Conservation (phyloP, 2,888 invertebrate species). For the Dryomyza anilis region DNA sequence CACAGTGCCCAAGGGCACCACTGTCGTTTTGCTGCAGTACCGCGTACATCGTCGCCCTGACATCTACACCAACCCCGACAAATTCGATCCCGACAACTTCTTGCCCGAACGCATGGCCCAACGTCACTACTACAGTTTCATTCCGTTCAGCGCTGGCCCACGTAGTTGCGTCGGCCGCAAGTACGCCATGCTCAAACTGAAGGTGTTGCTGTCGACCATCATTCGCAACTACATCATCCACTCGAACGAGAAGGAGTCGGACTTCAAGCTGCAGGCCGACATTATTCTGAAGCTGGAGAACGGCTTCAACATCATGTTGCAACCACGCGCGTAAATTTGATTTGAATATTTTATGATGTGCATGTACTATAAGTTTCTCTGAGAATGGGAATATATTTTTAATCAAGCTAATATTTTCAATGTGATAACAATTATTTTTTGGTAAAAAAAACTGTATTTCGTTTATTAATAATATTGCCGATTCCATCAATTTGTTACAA, state of each 20-base stretch:
- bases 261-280: constrained; percentile 73
- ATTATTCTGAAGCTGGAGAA: constrained; percentile 77
- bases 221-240: constrained; percentile 71
- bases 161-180: constrained; percentile 81
- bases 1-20: constrained; percentile 72
- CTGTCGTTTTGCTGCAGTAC: constrained; percentile 71
- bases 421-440: too few species aligned
- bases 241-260: constrained; percentile 69
- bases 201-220: constrained; percentile 74
- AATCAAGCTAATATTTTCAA: too few species aligned
- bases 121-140: constrained; percentile 79
- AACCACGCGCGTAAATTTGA: constrained; percentile 70
- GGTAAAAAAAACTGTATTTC: background rate
- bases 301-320: constrained; percentile 72
- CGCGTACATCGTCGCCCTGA: constrained; percentile 71
- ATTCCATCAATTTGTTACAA: background rate
- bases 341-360: too few species aligned
- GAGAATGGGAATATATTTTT: too few species aligned
- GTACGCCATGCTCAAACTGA: constrained; percentile 79
- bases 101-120: constrained; percentile 75
- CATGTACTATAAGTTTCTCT: too few species aligned
- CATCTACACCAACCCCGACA: constrained; percentile 72
- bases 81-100: constrained; percentile 81
- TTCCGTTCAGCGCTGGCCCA: constrained; percentile 82
- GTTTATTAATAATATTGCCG: background rate